Evolutionary conservation across 2,888 invertebrate species (phyloP), one percentile per base, ranked within the genome.

Genomic region (Netelia virgata): DNA sequence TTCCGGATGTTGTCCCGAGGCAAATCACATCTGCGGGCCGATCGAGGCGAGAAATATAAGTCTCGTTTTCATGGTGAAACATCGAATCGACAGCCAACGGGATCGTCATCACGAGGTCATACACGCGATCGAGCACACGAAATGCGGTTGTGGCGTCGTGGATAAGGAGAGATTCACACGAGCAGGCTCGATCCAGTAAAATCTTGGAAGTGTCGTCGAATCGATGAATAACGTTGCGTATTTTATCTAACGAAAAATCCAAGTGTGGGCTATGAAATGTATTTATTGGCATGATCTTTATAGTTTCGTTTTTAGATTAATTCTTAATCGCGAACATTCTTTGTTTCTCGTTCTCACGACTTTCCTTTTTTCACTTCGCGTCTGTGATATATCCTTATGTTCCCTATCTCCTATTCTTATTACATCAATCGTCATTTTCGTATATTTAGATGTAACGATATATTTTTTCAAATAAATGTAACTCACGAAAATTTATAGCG

Each of bases 61-160:
- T 72, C 88, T 93, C n/a, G 92, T 93, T 3, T 93, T 93, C 80
- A 89, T 90, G 88, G 90, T 93, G 20, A 90, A 90, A 76, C 92
- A 92, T 69, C 81, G 86, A 1, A 90, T 92, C 74, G 92, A 92
- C 84, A 90, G 85, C 53, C 91, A 90, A 82, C 90, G 92, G 3
- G 91, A 91, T 82, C 90, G 91, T 69, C 92, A 92, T 87, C 92
- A 92, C 78, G 92, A 93, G 83, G 83, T 91, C 28, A 89, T 93
- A 77, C 91, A 91, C 80, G 91, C 90, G 14, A 18, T 90, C 47
- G 91, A 93, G 64, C 92, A 93, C 73, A 89, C 89, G 0, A 91
- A 90, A 73, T 93, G 92, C 79, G 89, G 87, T 11, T 92, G 92
- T 78, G 83, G 90, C 14, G 83, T 89, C 36, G 82, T 87, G 77